These are phyloP conservation scores for Megathymus violae DNA, from an alignment of 1,140 invertebrate species.

Conservation along the genomic window DNA sequence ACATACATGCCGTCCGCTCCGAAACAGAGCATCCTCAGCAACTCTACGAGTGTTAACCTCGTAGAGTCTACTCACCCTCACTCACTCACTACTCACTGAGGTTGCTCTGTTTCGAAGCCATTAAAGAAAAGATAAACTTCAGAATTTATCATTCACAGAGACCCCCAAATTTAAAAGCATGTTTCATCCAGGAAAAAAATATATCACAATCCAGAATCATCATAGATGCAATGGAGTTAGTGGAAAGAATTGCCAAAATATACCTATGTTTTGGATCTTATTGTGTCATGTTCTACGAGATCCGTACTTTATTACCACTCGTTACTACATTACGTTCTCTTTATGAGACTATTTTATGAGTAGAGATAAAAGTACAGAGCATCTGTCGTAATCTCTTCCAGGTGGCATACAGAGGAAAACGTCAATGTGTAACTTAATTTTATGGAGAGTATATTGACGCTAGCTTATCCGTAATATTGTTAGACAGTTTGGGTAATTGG, in stretches of 20 bases:
- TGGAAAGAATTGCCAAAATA: not conserved
- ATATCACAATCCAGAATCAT: not conserved
- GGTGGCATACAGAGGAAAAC: constrained; percentile 18
- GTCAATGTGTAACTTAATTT: constrained; percentile 28
- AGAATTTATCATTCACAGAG: too few relatives aligned
- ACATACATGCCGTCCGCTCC: too few relatives aligned
- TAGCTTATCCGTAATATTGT: too few relatives aligned
- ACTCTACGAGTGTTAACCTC: too few relatives aligned
- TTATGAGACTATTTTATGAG: constrained; percentile 18
- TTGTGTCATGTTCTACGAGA: constrained; percentile 8
- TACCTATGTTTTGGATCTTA: constrained; percentile 13
- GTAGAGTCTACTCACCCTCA: too few relatives aligned
- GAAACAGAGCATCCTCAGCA: too few relatives aligned
- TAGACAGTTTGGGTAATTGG: too few relatives aligned
- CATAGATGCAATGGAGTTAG: constrained; percentile 16
- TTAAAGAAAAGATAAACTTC: too few relatives aligned
- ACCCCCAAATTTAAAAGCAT: too few relatives aligned
- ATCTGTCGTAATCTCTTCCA: constrained; percentile 24
- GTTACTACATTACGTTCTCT: constrained; percentile 21
- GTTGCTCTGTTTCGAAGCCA: too few relatives aligned
- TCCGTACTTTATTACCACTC: constrained; percentile 17
- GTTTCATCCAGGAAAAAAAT: not conserved
- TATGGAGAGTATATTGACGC: too few relatives aligned
- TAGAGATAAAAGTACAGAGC: constrained; percentile 27
- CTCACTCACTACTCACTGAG: too few relatives aligned